phyloP scores from a whole-genome alignment of 2,888 invertebrate species.

The Hirtodrosophila trivittata region DNA sequence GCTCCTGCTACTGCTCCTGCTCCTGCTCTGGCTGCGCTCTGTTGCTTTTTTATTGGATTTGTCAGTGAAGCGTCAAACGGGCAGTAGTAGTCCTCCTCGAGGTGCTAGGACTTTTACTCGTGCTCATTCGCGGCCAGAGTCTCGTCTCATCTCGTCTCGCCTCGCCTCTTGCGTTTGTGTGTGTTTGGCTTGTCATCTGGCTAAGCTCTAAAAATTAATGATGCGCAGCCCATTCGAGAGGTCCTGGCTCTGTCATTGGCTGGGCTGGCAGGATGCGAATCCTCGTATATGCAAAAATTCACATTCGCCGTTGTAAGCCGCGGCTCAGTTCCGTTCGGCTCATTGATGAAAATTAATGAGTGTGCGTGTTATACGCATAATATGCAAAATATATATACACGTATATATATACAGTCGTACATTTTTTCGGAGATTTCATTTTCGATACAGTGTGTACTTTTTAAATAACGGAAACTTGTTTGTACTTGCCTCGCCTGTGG shows the following conservation, averaged over 20 bases:
- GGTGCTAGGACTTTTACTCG: constrained; percentile 44
- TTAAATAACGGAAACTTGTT: constrained; percentile 31
- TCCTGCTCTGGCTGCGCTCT: constrained; percentile 39
- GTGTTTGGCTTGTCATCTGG: constrained; percentile 81
- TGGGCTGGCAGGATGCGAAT: constrained; percentile 32
- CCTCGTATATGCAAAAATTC: constrained; percentile 67
- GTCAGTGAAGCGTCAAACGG: constrained; percentile 67
- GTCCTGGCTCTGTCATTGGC: constrained; percentile 71
- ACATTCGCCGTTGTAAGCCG: constrained; percentile 70
- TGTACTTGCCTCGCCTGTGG: constrained; percentile 18
- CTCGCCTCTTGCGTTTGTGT: constrained; percentile 15
- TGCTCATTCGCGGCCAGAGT: constrained; percentile 13
- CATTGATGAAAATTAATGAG: constrained; percentile 77
- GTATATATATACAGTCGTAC: constrained; percentile 19
- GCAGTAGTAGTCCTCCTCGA: constrained; percentile 31
- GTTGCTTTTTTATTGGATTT: constrained; percentile 64
- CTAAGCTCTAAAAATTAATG: constrained; percentile 84
- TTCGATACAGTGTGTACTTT: constrained; percentile 55
- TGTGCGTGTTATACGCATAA: constrained; percentile 65
- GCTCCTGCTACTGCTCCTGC: constrained; percentile 41
- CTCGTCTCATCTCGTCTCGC: constrained; percentile 21
- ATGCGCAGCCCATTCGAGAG: constrained; percentile 79
- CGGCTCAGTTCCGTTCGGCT: constrained; percentile 66
- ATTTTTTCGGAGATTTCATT: constrained; percentile 47
- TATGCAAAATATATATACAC: constrained; percentile 55